These are phyloP conservation scores for Rhabdornis inornatus DNA, from an alignment of 2,113 vertebrate genomes.

Conservation along the genomic window DNA sequence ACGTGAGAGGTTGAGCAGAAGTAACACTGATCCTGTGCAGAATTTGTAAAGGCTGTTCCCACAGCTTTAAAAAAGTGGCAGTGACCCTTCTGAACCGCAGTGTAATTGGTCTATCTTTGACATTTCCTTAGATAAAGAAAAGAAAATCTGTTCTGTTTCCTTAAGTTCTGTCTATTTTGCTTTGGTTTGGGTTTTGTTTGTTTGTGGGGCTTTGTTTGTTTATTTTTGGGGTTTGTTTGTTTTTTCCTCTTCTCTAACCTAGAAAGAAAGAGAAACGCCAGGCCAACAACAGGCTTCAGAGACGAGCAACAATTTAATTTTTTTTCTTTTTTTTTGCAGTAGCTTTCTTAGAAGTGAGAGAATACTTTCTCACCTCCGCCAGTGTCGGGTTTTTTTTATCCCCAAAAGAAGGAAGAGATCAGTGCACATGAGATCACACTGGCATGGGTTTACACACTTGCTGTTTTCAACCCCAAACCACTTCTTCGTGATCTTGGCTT, in stretches of 20 bases:
- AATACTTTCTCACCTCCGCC: not conserved
- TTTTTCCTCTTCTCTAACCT: not conserved
- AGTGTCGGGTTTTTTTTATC: not conserved
- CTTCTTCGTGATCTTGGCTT: not conserved
- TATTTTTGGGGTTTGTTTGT: not conserved
- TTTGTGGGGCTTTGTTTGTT: not conserved
- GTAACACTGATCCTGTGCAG: rapidly evolving
- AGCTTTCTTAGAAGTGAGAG: not conserved
- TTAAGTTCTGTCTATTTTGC: not conserved
- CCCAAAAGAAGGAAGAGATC: not conserved
- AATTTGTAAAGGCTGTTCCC: not conserved
- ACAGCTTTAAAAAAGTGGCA: not conserved
- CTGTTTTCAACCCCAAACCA: not conserved
- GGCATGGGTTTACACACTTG: not conserved
- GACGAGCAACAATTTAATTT: not conserved
- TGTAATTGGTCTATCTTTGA: not conserved
- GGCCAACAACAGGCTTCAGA: not conserved
- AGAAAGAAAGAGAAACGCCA: not conserved
- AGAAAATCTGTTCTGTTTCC: not conserved
- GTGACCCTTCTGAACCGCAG: not conserved
- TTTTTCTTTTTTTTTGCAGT: not conserved
- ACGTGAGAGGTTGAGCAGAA: not conserved
- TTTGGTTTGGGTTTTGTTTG: not conserved
- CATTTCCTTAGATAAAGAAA: not conserved
- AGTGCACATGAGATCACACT: not conserved